phyloP scores from a whole-genome alignment of 64 coral and sea anemone genomes.

The Actinia equina region DNA sequence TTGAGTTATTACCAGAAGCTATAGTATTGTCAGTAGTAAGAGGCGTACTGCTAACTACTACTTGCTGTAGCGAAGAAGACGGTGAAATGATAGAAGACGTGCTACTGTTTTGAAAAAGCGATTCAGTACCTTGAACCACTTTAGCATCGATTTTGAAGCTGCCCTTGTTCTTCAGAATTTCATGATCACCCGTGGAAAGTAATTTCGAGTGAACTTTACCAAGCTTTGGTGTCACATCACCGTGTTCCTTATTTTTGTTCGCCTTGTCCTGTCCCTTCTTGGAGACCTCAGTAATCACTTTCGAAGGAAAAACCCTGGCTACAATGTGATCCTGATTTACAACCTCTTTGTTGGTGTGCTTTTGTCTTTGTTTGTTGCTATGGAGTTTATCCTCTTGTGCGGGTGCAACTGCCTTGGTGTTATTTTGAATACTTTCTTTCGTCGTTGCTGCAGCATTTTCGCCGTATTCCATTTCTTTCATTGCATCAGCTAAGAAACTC shows the following conservation, averaged over 20 bases:
- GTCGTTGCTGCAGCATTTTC: background rate
- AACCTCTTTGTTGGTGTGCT: background rate
- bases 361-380: background rate
- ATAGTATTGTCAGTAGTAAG: background rate
- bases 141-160: background rate
- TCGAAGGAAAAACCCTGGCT: background rate
- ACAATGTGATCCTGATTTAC: background rate
- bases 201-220: background rate
- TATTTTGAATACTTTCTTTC: background rate
- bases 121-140: background rate
- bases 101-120: background rate
- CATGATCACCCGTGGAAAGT: background rate
- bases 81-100: background rate
- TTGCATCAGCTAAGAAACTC: constrained; percentile 53
- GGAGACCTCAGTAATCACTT: background rate
- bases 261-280: background rate
- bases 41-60: background rate
- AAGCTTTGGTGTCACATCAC: background rate
- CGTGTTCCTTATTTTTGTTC: background rate
- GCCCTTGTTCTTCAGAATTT: background rate
- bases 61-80: background rate
- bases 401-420: constrained; percentile 15
- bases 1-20: background rate
- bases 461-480: constrained; percentile 61
- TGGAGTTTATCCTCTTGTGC: constrained; percentile 14